Evolutionary conservation across 2,888 invertebrate genomes (phyloP).

Genomic region (Drosophila limbata): DNA sequence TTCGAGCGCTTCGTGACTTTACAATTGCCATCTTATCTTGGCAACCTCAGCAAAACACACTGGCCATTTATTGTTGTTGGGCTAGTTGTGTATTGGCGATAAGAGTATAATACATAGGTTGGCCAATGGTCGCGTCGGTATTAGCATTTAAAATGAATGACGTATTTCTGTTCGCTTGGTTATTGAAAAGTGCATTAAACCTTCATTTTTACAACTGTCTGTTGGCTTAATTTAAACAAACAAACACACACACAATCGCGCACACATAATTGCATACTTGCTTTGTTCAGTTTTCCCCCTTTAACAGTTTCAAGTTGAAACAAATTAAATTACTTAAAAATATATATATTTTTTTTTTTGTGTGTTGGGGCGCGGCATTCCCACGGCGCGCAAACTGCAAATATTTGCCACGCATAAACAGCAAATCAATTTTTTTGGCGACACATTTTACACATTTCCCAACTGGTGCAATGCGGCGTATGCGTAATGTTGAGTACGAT

Average conservation of each 20-base stretch:
- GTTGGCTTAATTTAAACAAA: slow-evolving; percentile 62
- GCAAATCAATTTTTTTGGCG: slow-evolving; percentile 17
- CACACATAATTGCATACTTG: not conserved
- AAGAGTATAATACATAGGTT: slow-evolving; percentile 12
- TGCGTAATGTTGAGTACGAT: slow-evolving; percentile 42
- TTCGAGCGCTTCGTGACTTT: slow-evolving; percentile 61
- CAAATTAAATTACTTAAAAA: slow-evolving; percentile 65
- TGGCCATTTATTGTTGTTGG: slow-evolving; percentile 16
- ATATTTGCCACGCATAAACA: slow-evolving; percentile 61
- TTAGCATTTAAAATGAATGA: slow-evolving; percentile 16
- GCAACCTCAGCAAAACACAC: slow-evolving; percentile 14
- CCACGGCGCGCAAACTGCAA: slow-evolving; percentile 63
- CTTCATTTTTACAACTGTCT: slow-evolving; percentile 57
- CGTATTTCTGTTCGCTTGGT: slow-evolving; percentile 7
- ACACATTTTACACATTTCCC: slow-evolving; percentile 17
- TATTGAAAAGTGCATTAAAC: slow-evolving; percentile 40
- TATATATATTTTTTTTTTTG: slow-evolving; percentile 33
- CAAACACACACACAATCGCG: not conserved
- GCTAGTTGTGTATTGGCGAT: slow-evolving; percentile 24
- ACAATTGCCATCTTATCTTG: slow-evolving; percentile 62
- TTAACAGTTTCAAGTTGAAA: slow-evolving; percentile 45
- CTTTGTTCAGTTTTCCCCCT: slow-evolving; percentile 27
- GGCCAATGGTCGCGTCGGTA: slow-evolving; percentile 5
- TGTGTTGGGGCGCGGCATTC: slow-evolving; percentile 66
- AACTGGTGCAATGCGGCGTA: slow-evolving; percentile 40